Evolutionary conservation across 2,888 invertebrate species (phyloP).

Genomic region (Yponomeuta sedellus): DNA sequence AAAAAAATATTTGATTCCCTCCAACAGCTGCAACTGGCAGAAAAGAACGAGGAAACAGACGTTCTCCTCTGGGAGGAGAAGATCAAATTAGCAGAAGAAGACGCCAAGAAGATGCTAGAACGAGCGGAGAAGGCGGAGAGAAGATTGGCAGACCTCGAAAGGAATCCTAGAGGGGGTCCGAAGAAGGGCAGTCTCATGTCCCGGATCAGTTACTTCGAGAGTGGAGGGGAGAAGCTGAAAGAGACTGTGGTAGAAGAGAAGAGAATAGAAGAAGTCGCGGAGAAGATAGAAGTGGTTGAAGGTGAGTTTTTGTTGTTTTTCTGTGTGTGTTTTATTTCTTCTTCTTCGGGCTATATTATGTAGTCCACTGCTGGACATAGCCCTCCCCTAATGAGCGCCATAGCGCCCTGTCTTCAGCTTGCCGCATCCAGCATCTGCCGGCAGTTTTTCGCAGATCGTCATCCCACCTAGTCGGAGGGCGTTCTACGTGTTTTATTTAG

Average conservation of each 20-base stretch:
- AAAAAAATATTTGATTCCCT: background rate
- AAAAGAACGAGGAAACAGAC: slow-evolving; percentile 80
- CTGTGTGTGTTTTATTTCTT: too few species aligned
- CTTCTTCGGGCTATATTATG: too few species aligned
- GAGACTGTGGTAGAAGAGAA: slow-evolving; percentile 25
- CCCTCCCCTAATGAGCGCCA: too few species aligned
- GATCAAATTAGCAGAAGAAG: slow-evolving; percentile 81
- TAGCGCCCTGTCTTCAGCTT: too few species aligned
- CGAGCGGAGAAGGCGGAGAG: slow-evolving; percentile 70
- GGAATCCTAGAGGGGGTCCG: slow-evolving; percentile 18
- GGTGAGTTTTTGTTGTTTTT: background rate
- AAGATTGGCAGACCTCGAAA: slow-evolving; percentile 25
- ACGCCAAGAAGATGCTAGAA: slow-evolving; percentile 77
- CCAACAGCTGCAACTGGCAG: slow-evolving; percentile 74
- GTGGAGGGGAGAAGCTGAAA: slow-evolving; percentile 35
- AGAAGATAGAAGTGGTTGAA: slow-evolving; percentile 13
- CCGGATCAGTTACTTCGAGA: slow-evolving; percentile 62
- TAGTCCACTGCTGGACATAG: too few species aligned
- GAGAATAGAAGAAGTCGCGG: slow-evolving; percentile 20
- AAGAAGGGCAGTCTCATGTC: slow-evolving; percentile 51
- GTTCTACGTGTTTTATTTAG: too few species aligned
- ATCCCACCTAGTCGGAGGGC: too few species aligned
- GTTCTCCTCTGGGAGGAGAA: slow-evolving; percentile 83
- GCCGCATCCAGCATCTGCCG: too few species aligned
- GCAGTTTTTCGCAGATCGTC: too few species aligned